Evolutionary conservation across 2,888 invertebrate genomes (phyloP).

Genomic region (Nomada ferruginata): DNA sequence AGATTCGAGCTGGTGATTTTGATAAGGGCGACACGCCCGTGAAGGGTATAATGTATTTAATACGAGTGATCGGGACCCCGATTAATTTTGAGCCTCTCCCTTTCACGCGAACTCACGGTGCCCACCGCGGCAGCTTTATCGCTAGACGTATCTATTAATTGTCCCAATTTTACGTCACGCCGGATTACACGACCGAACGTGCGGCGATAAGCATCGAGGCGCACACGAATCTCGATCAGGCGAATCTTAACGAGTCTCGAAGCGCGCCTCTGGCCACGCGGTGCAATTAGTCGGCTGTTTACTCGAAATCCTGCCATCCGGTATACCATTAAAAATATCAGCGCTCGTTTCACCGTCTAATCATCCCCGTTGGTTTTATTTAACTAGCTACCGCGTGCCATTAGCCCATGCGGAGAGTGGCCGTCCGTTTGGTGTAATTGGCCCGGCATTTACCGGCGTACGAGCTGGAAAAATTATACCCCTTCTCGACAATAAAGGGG

Average conservation of each 20-base stretch:
- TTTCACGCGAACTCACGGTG: neutral
- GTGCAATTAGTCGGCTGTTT: slow-evolving; percentile 34
- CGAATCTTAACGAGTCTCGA: slow-evolving; percentile 30
- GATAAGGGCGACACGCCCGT: slow-evolving; percentile 55
- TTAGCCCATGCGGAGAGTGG: too few species aligned
- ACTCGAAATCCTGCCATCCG: neutral
- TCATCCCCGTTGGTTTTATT: too few species aligned
- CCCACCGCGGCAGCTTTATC: slow-evolving; percentile 29
- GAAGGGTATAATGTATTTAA: slow-evolving; percentile 51
- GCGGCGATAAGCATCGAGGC: slow-evolving; percentile 31
- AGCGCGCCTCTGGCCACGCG: neutral
- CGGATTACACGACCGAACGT: slow-evolving; percentile 25
- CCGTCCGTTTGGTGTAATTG: too few species aligned
- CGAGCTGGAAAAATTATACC: too few species aligned
- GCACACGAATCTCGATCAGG: neutral
- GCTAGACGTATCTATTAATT: slow-evolving; percentile 54
- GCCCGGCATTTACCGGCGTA: too few species aligned
- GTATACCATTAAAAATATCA: neutral
- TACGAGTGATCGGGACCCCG: slow-evolving; percentile 38
- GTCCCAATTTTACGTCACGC: slow-evolving; percentile 54
- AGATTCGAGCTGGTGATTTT: slow-evolving; percentile 53
- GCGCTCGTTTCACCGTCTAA: too few species aligned
- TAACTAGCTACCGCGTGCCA: too few species aligned
- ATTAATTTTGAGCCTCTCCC: slow-evolving; percentile 40
- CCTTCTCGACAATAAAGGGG: too few species aligned